These are phyloP conservation scores for Drosophila ironensis DNA, from an alignment of 1,140 invertebrate species.

Conservation along the genomic window DNA sequence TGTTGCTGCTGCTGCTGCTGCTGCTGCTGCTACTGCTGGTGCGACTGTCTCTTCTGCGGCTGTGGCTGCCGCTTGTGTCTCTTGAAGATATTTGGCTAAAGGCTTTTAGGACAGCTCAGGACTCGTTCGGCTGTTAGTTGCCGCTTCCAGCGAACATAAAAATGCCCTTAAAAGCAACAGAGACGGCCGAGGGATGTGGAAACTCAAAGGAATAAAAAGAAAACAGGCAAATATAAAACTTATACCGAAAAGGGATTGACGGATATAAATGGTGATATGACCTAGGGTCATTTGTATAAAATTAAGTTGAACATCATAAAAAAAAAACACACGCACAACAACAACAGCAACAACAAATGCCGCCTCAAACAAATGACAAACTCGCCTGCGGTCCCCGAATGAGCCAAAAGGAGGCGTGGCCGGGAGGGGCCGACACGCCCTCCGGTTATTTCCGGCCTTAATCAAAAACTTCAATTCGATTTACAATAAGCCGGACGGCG, in stretches of 20 bases:
- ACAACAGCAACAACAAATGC: conserved; percentile 10
- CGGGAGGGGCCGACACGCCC: conserved; percentile 21
- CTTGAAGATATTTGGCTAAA: conserved; percentile 77
- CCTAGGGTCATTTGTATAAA: conserved; percentile 79
- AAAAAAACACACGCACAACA: conserved; percentile 29
- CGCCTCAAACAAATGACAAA: conserved; percentile 26
- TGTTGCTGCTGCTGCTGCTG: conserved; percentile 17
- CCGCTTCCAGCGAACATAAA: conserved; percentile 75
- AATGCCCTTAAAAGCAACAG: conserved; percentile 73
- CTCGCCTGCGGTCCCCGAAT: conserved; percentile 1
- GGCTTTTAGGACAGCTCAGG: conserved; percentile 71
- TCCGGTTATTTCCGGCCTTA: conserved; percentile 52
- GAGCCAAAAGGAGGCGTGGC: conserved; percentile 21
- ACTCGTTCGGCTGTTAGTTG: conserved; percentile 62
- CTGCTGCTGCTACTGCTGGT: conserved; percentile 16
- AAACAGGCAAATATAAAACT: conserved; percentile 78
- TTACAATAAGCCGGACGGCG: conserved; percentile 58
- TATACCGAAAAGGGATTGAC: conserved; percentile 79
- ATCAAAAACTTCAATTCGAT: conserved; percentile 78
- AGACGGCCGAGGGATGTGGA: conserved; percentile 25
- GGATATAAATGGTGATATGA: conserved; percentile 80
- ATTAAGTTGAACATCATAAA: conserved; percentile 81
- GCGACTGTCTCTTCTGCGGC: not conserved
- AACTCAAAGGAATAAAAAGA: conserved; percentile 24
- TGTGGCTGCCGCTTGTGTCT: conserved; percentile 41